Percentiles rank a stretch among this genome's conserved stretches.
Conservation (phyloP, 2,888 invertebrate species). For the Diaphora mendica region DNA sequence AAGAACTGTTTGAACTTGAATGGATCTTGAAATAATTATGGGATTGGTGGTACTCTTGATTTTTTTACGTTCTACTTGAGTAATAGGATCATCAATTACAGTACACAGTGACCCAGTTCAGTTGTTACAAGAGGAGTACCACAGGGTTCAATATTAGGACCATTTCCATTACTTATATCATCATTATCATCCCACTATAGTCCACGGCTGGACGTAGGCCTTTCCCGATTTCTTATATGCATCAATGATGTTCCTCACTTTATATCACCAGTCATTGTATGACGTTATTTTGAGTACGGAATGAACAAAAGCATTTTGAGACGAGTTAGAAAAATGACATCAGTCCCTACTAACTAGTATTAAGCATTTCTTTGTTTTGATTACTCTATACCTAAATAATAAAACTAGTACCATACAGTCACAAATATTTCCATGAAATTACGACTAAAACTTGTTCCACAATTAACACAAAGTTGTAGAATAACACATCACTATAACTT, state of each 20-base stretch:
- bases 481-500: constrained; percentile 15
- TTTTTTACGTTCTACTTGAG: neutral
- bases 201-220: no score
- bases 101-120: neutral
- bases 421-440: neutral
- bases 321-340: neutral
- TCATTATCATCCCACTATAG: no score
- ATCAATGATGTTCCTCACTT: neutral
- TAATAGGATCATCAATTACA: neutral
- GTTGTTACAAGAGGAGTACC: neutral
- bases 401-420: neutral
- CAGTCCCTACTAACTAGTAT: neutral
- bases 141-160: neutral
- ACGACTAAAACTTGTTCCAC: neutral
- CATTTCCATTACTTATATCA: neutral
- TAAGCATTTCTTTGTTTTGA: neutral
- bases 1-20: neutral
- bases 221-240: neutral
- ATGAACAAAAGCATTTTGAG: neutral
- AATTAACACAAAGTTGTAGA: constrained; percentile 11
- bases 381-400: neutral
- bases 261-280: neutral
- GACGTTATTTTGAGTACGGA: neutral
- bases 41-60: neutral
- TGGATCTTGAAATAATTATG: neutral